phyloP scores from a whole-genome alignment of 30 jellyfish, hydroid and myxozoan species.

The Calvadosia cruxmelitensis region DNA sequence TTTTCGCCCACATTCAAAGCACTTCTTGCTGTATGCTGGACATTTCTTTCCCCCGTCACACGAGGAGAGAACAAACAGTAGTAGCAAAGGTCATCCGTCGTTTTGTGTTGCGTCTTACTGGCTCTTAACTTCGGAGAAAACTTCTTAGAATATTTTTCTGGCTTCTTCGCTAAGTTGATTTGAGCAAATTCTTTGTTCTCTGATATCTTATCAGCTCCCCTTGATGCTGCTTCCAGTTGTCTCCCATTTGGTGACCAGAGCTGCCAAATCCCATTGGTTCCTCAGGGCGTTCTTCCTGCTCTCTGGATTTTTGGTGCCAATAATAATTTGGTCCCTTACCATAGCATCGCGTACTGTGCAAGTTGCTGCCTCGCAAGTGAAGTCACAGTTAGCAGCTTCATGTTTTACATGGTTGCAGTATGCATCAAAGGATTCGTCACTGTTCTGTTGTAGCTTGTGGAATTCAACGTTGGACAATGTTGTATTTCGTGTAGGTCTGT shows the following conservation, averaged over 20 bases:
- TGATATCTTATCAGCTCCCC: not conserved
- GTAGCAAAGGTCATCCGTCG: too few species aligned
- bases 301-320: not conserved
- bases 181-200: not conserved
- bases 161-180: not conserved
- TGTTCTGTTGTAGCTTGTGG: slow-evolving; percentile 1
- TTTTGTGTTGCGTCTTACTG: not conserved
- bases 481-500: too few species aligned
- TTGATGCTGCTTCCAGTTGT: not conserved
- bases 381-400: slow-evolving; percentile 5
- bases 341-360: slow-evolving; percentile 2
- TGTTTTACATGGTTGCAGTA: not conserved
- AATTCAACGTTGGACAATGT: not conserved
- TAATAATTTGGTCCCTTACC: not conserved
- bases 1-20: not conserved
- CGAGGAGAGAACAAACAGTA: too few species aligned
- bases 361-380: not conserved
- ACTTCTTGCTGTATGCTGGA: not conserved
- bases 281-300: not conserved
- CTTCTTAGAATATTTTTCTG: not conserved
- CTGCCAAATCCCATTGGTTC: not conserved
- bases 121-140: not conserved
- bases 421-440: slow-evolving; percentile 1
- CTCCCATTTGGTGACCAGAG: not conserved
- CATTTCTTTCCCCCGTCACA: not conserved